Percentiles rank a stretch among this genome's conserved stretches.
phyloP scores from a whole-genome alignment of 1,140 invertebrate species.

The Chironomus tepperi region DNA sequence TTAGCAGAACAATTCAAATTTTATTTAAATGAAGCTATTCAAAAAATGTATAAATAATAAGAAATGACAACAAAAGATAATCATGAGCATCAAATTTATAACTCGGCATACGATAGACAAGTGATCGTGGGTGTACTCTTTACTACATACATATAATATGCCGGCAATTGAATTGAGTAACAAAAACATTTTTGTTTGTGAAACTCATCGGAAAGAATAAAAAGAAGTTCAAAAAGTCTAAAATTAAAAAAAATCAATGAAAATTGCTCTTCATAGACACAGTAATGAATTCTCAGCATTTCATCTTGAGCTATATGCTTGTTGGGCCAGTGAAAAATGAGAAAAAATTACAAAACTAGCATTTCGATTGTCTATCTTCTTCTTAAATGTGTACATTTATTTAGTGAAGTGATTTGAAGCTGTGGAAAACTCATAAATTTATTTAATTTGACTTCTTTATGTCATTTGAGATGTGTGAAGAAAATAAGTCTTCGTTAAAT shows the following conservation, averaged over 20 bases:
- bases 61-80: not conserved
- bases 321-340: not conserved
- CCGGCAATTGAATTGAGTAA: not conserved
- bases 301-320: not conserved
- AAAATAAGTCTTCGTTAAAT: not conserved
- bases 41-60: no score
- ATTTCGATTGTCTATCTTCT: not conserved
- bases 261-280: not conserved
- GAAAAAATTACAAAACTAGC: not conserved
- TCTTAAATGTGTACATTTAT: not conserved
- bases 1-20: no score
- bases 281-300: no score
- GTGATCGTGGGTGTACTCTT: not conserved
- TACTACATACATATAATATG: not conserved
- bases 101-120: not conserved
- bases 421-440: not conserved
- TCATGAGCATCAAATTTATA: not conserved
- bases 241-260: not conserved
- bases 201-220: not conserved
- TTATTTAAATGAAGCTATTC: no score
- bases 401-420: not conserved
- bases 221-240: not conserved
- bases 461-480: not conserved
- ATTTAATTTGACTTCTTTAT: slow-evolving; percentile 3
- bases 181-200: not conserved